phyloP scores from a whole-genome alignment of 2,888 invertebrate species.

The Tenthredo distinguenda region DNA sequence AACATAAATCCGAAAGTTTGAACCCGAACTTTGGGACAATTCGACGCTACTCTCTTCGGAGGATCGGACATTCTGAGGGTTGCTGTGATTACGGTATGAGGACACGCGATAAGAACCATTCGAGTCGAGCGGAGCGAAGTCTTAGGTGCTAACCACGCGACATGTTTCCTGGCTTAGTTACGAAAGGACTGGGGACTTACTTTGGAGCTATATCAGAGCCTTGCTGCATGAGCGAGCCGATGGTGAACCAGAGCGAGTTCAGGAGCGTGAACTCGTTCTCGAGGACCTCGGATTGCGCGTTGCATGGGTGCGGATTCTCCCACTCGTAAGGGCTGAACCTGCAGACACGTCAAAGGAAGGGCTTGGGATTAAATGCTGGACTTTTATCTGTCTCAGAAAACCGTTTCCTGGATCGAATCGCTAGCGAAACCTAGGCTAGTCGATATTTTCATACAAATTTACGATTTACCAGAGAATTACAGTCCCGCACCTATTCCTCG shows the following conservation, averaged over 20 bases:
- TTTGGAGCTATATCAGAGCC: conserved; percentile 95
- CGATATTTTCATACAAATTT: not conserved
- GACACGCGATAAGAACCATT: conserved; percentile 8
- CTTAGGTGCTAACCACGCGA: conserved; percentile 14
- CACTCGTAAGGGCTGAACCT: conserved; percentile 97
- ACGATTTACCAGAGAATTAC: not conserved
- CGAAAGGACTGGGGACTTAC: conserved; percentile 81
- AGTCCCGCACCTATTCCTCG: conserved; percentile 18
- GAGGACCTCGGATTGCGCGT: conserved; percentile 90
- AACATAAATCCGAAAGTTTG: not conserved
- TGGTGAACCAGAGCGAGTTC: conserved; percentile 97
- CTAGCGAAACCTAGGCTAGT: not conserved
- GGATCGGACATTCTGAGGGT: conserved; percentile 21
- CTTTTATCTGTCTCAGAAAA: not conserved
- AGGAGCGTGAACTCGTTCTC: conserved; percentile 95
- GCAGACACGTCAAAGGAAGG: conserved; percentile 78
- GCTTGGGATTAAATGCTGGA: conserved; percentile 47
- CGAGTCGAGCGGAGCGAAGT: not conserved
- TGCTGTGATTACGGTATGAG: not conserved
- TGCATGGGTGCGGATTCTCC: conserved; percentile 93
- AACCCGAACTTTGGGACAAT: not conserved
- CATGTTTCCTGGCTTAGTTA: conserved; percentile 32
- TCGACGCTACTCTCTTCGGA: not conserved
- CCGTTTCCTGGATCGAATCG: not conserved
- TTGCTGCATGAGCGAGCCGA: conserved; percentile 95